A percentile compares a stretch with the other conserved stretches of the same genome.
Conservation (phyloP, 2,888 invertebrate species). For the Drosophila anceps region DNA sequence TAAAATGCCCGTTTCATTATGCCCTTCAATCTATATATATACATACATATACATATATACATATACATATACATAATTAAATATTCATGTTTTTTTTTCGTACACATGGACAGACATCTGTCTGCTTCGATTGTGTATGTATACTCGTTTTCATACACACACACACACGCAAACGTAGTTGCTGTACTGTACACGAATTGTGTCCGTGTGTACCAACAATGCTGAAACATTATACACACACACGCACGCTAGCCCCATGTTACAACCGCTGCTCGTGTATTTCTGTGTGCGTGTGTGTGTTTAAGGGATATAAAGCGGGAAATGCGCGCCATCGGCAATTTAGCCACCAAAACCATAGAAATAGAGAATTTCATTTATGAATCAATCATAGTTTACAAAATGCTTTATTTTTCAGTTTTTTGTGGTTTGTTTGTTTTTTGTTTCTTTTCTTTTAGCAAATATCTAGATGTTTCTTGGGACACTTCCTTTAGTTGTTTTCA, state of each 20-base stretch:
- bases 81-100: constrained; percentile 11
- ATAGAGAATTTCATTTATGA: constrained; percentile 4
- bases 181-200: constrained; percentile 38
- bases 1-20: neutral
- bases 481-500: constrained; percentile 23
- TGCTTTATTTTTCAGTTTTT: constrained; percentile 66
- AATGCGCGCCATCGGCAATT: constrained; percentile 58
- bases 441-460: constrained; percentile 32
- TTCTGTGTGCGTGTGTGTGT: constrained; percentile 12
- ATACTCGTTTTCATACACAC: constrained; percentile 56
- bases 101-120: constrained; percentile 48
- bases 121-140: constrained; percentile 62
- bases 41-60: neutral
- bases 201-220: constrained; percentile 29
- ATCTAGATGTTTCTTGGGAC: constrained; percentile 46
- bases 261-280: constrained; percentile 21
- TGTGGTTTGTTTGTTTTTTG: constrained; percentile 5
- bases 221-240: constrained; percentile 35
- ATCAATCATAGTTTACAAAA: constrained; percentile 70
- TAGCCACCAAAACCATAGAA: constrained; percentile 23
- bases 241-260: constrained; percentile 16
- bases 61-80: neutral
- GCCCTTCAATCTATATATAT: neutral
- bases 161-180: constrained; percentile 25
- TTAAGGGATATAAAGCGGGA: constrained; percentile 63